Evolutionary conservation across 1,140 invertebrate genomes (phyloP).

Genomic region (Spodoptera frugiperda): DNA sequence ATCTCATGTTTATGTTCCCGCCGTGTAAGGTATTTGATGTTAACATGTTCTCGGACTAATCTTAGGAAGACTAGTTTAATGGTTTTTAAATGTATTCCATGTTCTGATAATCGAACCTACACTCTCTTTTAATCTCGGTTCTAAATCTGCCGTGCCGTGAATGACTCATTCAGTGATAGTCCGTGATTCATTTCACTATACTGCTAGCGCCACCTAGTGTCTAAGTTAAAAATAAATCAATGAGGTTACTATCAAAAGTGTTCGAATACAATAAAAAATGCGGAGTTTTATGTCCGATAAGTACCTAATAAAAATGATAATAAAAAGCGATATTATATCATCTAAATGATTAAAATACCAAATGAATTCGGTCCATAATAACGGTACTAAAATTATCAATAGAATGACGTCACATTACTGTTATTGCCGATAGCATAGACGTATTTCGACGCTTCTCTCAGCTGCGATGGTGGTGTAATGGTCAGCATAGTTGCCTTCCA

Average conservation of each 20-base stretch:
- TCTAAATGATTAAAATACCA: too few relatives aligned
- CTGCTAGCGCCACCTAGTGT: neutral
- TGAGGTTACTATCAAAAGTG: too few relatives aligned
- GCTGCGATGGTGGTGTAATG: slow-evolving; percentile 91
- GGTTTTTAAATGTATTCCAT: neutral
- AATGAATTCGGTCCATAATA: neutral
- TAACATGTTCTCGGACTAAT: neutral
- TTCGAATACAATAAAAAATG: too few relatives aligned
- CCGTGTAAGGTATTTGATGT: neutral
- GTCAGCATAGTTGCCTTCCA: slow-evolving; percentile 90
- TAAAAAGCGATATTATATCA: too few relatives aligned
- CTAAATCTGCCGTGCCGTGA: too few relatives aligned
- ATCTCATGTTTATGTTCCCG: slow-evolving; percentile 32
- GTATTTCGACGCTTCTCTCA: slow-evolving; percentile 25
- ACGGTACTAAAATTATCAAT: slow-evolving; percentile 15
- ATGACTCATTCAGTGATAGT: neutral
- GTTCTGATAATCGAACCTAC: too few relatives aligned
- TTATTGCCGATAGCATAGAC: neutral
- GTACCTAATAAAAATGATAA: neutral
- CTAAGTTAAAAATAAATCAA: neutral
- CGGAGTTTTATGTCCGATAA: neutral
- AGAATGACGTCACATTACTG: slow-evolving; percentile 23
- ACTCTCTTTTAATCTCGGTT: too few relatives aligned
- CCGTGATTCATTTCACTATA: neutral
- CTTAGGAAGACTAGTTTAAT: neutral